Base-by-base conservation (phyloP, 2,797 vertebrate genomes). In the Crenichthys baileyi region DNA sequence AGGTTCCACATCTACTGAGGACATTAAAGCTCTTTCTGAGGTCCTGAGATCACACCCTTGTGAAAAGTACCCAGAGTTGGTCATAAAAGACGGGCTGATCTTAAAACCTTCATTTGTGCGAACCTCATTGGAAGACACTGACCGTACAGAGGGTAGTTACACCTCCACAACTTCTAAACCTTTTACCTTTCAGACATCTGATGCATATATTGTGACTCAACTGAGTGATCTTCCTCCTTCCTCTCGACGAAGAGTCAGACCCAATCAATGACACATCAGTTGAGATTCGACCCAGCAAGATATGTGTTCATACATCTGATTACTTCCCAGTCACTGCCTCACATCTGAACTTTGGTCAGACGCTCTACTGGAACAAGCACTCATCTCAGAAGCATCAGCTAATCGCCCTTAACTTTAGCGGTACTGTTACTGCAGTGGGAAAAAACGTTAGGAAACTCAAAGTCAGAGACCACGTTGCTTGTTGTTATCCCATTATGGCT, bases 231-330 rank as follows among this genome's bases (percentile, higher is more conserved):
- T 95, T 82, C 70, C 74, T 31, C 44, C 85, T 95, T 82, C 70
- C 74, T 31, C 83, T 44, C 70, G 78, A 84, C 0, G 5, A 78
- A 0, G 48, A 85, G 2, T 31, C 79, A 39, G 46, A 85, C 60
- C 81, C 76, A 56, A 76, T 93, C 80, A 55, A 41, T 50, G 12
- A 84, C 31, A 84, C 86, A 11, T 91, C 84, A 1, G 83, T 96
- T 79, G 95, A 97, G 91, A 91, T 97, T 77, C 85, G 65, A 48
- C 89, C 94, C 16, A 93, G 86, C 68, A 93, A 92, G 81, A 94
- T 97, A 67, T 95, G 95, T 79, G 90, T 95, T 80, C 96, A 97
- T 87, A 96, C 96, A 0, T 95, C 96, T 9, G 96, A 97, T 83
- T 97, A 96, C 90, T 97, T 95, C 81, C 95, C 96, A 31, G 79